Percentiles rank a stretch among this genome's conserved stretches.
Conservation (phyloP, 2,888 invertebrate species). For the Operophtera brumata region DNA sequence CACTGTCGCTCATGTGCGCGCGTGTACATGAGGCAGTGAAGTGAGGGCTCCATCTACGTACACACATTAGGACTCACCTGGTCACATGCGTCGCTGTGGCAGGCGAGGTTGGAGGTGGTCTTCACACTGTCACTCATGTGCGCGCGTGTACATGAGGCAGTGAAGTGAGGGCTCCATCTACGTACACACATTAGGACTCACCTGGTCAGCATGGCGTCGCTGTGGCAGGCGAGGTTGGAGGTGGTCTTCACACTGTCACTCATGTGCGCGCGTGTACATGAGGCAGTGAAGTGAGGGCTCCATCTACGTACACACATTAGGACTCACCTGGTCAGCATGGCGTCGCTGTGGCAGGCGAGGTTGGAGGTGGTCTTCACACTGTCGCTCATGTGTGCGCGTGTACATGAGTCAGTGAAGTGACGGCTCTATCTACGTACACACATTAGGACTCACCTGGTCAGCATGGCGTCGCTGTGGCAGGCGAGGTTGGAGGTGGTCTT, state of each 20-base stretch:
- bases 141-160: too few species aligned
- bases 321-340: constrained; percentile 82
- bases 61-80: constrained; percentile 62
- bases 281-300: constrained; percentile 92
- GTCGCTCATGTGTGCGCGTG: constrained; percentile 92
- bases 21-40: too few species aligned
- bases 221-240: constrained; percentile 92
- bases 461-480: constrained; percentile 90
- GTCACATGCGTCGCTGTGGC: constrained; percentile 88
- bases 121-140: too few species aligned
- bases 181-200: constrained; percentile 41
- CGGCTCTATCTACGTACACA: constrained; percentile 88
- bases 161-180: too few species aligned
- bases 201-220: constrained; percentile 86
- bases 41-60: too few species aligned
- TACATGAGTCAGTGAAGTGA: constrained; percentile 91
- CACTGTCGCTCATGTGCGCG: too few species aligned
- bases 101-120: too few species aligned
- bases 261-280: constrained; percentile 91
- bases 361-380: constrained; percentile 93
- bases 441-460: constrained; percentile 76
- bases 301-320: constrained; percentile 84
- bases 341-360: constrained; percentile 92
- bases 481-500: constrained; percentile 92
- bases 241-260: constrained; percentile 92